phyloP scores from a whole-genome alignment of 1,140 invertebrate species.

The Phocides pigmalion region DNA sequence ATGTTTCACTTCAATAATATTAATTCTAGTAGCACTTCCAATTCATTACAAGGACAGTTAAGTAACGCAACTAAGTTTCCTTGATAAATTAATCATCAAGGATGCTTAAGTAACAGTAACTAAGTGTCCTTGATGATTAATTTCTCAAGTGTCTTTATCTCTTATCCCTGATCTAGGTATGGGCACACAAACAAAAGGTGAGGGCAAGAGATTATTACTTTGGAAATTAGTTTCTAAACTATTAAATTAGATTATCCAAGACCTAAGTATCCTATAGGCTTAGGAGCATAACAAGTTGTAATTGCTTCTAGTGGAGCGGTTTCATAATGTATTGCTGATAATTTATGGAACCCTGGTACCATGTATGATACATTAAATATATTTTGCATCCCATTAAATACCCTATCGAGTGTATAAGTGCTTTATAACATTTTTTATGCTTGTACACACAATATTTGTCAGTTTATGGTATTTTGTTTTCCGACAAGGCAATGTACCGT shows the following conservation, averaged over 20 bases:
- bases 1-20: too few relatives aligned
- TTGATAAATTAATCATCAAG: background rate
- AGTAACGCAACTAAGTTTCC: too few relatives aligned
- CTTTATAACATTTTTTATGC: background rate
- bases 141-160: background rate
- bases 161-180: background rate
- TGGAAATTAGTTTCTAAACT: slow-evolving; percentile 16
- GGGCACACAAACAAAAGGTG: slow-evolving; percentile 3
- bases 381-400: slow-evolving; percentile 5
- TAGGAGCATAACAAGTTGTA: background rate
- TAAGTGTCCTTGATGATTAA: background rate
- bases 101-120: background rate
- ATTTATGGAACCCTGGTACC: background rate
- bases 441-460: background rate
- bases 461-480: background rate
- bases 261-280: background rate
- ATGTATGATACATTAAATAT: background rate
- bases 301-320: background rate
- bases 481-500: too few relatives aligned
- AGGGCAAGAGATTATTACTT: slow-evolving; percentile 9
- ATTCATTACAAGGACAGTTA: too few relatives aligned
- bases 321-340: background rate
- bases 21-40: too few relatives aligned
- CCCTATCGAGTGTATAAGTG: slow-evolving; percentile 1
- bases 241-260: slow-evolving; percentile 10